Conservation (phyloP, 1,140 invertebrate species). For the Notospermus geniculatus region DNA sequence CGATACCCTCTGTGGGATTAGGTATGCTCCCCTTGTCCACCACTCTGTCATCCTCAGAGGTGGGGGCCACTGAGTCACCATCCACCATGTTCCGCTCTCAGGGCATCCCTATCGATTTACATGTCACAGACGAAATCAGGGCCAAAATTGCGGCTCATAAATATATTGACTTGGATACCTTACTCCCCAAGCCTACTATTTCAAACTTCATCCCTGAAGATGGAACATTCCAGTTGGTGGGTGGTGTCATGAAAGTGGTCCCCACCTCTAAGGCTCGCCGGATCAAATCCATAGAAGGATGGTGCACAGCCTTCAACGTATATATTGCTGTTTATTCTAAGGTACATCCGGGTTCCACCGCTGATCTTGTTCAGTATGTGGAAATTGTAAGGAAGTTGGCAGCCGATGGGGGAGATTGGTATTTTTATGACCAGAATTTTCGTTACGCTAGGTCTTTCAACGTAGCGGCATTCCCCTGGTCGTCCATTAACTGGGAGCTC, state of each 20-base stretch:
- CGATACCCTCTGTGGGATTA: neutral
- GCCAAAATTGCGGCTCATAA: too few species aligned
- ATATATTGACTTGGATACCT: too few species aligned
- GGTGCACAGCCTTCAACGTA: too few species aligned
- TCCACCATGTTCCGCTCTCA: too few species aligned
- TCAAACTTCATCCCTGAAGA: neutral
- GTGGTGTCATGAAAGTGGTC: neutral
- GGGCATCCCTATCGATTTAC: too few species aligned
- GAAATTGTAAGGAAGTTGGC: neutral
- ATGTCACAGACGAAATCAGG: too few species aligned
- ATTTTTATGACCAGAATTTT: conserved; percentile 1
- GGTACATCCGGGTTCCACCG: too few species aligned
- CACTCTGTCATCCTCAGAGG: too few species aligned
- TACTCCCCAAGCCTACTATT: too few species aligned
- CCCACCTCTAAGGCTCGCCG: neutral
- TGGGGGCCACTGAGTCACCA: too few species aligned
- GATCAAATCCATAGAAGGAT: neutral
- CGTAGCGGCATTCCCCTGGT: neutral
- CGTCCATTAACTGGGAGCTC: neutral
- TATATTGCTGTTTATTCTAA: too few species aligned
- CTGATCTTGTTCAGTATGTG: neutral
- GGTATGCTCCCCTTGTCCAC: too few species aligned
- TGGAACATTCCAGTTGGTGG: neutral
- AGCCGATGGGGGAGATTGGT: neutral
- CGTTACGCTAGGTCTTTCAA: neutral